Evolutionary conservation across 2,113 vertebrate genomes (phyloP), one percentile per base, ranked within the genome.

Genomic region (Centropristis striata): DNA sequence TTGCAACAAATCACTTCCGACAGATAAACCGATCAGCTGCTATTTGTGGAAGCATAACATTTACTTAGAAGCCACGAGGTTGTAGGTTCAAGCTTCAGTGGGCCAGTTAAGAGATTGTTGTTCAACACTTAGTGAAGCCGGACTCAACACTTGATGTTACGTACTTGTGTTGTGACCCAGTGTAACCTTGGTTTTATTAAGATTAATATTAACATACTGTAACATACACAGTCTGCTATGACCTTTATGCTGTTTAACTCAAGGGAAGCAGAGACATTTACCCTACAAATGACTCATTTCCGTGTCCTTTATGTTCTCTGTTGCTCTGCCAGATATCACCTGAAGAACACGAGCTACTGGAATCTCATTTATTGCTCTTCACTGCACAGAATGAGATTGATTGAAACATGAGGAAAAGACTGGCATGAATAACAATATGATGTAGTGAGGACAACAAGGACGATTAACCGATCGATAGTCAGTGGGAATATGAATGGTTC

Each of bases 1-100:
- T 85, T 87, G 77, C 90, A 81, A 84, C 86, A 91, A 90, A 94
- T 93, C 92, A 90, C 86, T 80, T 89, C 78, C 61, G 87, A 93
- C 93, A 92, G 81, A 90, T 88, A 80, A 84, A 91, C 53, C 8
- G 27, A 91, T 93, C 90, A 87, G 86, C 78, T 44, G 87, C 91
- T 94, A 91, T 94, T 92, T 91, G 88, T 49, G 76, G 90, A 89
- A 84, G 80, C 84, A 51, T 86, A 91, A 84, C 90, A 90, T 93
- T 92, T 91, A 93, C 87, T 92, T 85, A 86, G 78, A 81, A 59
- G 83, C 53, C 36, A 50, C 4, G 65, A 84, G 81, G 84, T 86
- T 84, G 81, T 66, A 28, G 86, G 85, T 82, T 86, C 61, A 72
- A 75, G 74, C 80, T 37, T 68, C 79, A 67, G 66, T 23, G 74